Evolutionary conservation across 2,113 vertebrate species (phyloP), one percentile per base, ranked within the genome.

Genomic region (Ascaphus truei): DNA sequence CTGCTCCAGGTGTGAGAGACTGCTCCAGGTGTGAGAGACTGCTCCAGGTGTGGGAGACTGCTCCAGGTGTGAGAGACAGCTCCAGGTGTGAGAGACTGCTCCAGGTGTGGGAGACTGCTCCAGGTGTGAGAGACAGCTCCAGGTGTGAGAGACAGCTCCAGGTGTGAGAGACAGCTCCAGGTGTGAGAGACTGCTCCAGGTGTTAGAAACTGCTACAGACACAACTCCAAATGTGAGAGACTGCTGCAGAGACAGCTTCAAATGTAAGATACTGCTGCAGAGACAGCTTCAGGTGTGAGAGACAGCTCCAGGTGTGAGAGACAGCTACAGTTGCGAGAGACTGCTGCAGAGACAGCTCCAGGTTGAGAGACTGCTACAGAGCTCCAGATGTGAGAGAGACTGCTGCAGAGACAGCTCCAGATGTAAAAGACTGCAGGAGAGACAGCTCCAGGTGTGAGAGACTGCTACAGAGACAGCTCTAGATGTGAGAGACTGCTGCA

Each of bases 71-170:
- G n/a, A n/a, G n/a, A n/a, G 51, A n/a, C 29, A 50, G 43, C 22
- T 50, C 45, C 30, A 33, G 43, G 36, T 18, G 56, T 37, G 45
- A 61, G 39, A 20, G 56, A 52, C 45, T 61, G 57, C 67, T 71
- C 56, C 67, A 71, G n/a, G n/a, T n/a, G n/a, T n/a, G n/a, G n/a
- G 56, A 71, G 67, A 71, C 67, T 29, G 25, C 57, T 59, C 57
- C 16, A n/a, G n/a, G n/a, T n/a, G n/a, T n/a, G n/a, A n/a, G n/a
- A n/a, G n/a, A n/a, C n/a, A n/a, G n/a, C n/a, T n/a, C n/a, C n/a
- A n/a, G n/a, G n/a, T n/a, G n/a, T n/a, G n/a, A n/a, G n/a, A n/a
- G n/a, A n/a, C n/a, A n/a, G n/a, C n/a, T n/a, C n/a, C n/a, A n/a
- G n/a, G 13, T 50, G 31, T n/a, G n/a, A n/a, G n/a, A n/a, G n/a